A percentile compares a stretch with the other conserved stretches of the same genome.
phyloP scores from a whole-genome alignment of 2,113 vertebrate species.

The Rallus limicola region DNA sequence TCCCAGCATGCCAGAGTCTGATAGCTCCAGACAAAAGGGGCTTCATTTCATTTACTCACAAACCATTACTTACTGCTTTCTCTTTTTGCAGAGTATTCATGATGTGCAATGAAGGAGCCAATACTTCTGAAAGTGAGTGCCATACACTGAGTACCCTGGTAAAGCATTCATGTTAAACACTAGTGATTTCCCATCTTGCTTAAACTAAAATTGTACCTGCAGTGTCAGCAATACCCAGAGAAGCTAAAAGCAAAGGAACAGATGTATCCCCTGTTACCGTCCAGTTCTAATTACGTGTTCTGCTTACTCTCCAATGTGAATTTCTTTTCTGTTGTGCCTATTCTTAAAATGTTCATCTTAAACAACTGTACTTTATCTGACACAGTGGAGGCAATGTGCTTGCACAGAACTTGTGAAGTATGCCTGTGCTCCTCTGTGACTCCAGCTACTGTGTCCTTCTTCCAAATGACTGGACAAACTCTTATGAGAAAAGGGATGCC shows the following conservation, averaged over 20 bases:
- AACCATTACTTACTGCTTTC: neutral
- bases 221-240: neutral
- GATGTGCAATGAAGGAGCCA: neutral
- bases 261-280: neutral
- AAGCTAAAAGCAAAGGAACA: neutral
- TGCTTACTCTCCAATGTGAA: neutral
- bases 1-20: neutral
- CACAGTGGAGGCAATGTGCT: accelerated
- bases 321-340: neutral
- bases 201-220: neutral
- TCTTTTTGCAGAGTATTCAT: neutral
- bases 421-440: neutral
- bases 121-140: neutral
- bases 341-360: neutral
- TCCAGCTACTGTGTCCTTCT: neutral
- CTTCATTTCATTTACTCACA: neutral
- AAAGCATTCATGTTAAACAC: neutral
- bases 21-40: slow-evolving; percentile 31
- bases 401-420: neutral
- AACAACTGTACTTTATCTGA: neutral
- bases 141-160: neutral
- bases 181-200: neutral
- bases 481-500: neutral
- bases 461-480: neutral
- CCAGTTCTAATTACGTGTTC: neutral